A percentile compares a stretch with the other conserved stretches of the same genome.
Conservation (phyloP, 2,888 invertebrate species). For the Xestia c-nigrum region DNA sequence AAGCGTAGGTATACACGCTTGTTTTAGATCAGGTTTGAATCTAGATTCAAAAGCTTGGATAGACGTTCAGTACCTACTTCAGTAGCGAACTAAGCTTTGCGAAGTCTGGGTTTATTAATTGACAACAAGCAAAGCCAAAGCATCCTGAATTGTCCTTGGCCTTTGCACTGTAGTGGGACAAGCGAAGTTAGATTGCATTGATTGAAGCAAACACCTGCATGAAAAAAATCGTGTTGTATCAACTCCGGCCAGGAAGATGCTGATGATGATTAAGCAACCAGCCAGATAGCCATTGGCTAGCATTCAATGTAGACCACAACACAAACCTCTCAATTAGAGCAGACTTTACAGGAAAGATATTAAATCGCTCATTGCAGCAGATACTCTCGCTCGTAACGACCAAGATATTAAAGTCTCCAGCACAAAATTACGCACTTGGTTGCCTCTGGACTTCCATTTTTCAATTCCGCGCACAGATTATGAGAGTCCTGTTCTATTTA, state of each 20-base stretch:
- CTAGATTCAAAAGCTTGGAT: not conserved
- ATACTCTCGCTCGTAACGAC: constrained; percentile 24
- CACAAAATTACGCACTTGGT: constrained; percentile 52
- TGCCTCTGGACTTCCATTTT: constrained; percentile 52
- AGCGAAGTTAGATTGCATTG: not conserved
- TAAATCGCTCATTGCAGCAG: constrained; percentile 14
- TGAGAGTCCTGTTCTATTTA: constrained; percentile 29
- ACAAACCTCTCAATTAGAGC: not conserved
- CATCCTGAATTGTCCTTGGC: not conserved
- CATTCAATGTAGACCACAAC: not conserved
- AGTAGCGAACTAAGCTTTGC: not conserved
- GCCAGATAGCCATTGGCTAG: not conserved
- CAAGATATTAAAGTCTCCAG: constrained; percentile 49
- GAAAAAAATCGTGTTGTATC: not conserved
- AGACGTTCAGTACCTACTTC: not conserved
- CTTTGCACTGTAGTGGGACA: not conserved
- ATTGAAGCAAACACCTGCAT: not conserved
- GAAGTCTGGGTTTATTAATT: not conserved
- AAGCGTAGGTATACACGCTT: not conserved
- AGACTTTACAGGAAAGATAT: not conserved
- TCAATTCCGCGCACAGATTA: constrained; percentile 53
- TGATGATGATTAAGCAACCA: not conserved
- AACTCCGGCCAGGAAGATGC: not conserved
- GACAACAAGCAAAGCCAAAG: not conserved
- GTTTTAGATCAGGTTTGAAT: not conserved